Base-by-base conservation (phyloP, 2,113 vertebrate genomes). In the Felis chaus region DNA sequence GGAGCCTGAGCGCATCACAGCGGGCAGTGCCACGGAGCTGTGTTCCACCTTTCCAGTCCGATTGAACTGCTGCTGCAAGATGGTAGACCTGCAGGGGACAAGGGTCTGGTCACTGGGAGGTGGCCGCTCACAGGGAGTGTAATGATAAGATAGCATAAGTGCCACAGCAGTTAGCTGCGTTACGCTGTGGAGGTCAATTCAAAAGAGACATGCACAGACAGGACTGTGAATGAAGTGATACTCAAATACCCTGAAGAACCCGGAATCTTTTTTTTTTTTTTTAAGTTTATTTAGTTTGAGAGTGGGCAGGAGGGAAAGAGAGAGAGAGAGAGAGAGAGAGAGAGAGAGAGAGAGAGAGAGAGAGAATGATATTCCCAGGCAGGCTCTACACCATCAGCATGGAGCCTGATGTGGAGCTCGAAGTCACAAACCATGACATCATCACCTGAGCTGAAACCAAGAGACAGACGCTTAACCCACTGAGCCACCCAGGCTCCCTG, bases 21-120 rank as follows among this genome's bases (percentile, higher is more conserved):
- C 99, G 0, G 99, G 99, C 76, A 99, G 98, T 0, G 99, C 99
- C 68, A 99, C 99, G 0, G 99, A 99, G 93, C 99, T 99, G 0
- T 99, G 99, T 97, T 99, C 99, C 71, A 99, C 99, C 23, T 99
- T 99, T 1, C 99, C 99, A 0, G 99, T 99, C 0, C 99, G 99
- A 97, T 99, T 99, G 94, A 99, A 99, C 98, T 99, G 99, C 98
- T 99, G 99, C 98, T 99, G 99, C 98, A 99, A 96, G 96, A 99
- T 99, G 33, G 99, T 99, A 76, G 99, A 99, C 91, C 99, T 99
- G 87, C 1, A 18, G 29, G 76, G 11, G 53, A 50, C 41, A 74
- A 57, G 36, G 3, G 19, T 16, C 16, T 16, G 48, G 90, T 92
- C 71, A 93, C n/a, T 25, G 36, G 0, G 16, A 66, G 55, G 25